Percentiles rank a stretch among this genome's conserved stretches.
Evolutionary conservation across 2,797 vertebrate species (phyloP).

Genomic region (Sciurus vulgaris): DNA sequence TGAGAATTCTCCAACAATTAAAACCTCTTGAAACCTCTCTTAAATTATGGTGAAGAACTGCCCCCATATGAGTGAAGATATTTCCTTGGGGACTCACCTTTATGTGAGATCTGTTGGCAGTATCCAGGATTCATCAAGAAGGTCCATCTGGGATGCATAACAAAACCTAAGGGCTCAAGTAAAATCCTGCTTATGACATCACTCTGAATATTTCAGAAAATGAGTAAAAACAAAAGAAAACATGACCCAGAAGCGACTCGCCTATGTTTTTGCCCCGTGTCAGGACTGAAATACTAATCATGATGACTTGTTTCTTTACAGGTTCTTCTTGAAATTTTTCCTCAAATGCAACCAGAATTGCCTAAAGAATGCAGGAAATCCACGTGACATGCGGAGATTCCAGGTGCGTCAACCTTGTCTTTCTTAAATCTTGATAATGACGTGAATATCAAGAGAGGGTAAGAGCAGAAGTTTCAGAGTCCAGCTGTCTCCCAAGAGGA

Average conservation of each 20-base stretch:
- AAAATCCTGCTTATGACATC: not conserved
- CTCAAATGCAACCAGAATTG: constrained; percentile 99
- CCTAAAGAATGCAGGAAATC: constrained; percentile 99
- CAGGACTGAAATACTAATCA: constrained; percentile 76
- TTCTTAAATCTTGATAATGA: constrained; percentile 28
- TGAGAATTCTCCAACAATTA: constrained; percentile 68
- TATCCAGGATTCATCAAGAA: not conserved
- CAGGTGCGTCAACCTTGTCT: constrained; percentile 91
- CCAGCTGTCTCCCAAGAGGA: constrained; percentile 36
- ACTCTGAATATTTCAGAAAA: constrained; percentile 54
- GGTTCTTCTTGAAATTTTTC: constrained; percentile 99
- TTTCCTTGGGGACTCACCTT: constrained; percentile 53
- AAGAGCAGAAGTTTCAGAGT: not conserved
- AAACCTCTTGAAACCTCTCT: constrained; percentile 49
- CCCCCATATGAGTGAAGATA: constrained; percentile 29
- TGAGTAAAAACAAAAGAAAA: not conserved
- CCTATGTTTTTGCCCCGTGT: not conserved
- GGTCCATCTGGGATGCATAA: not conserved
- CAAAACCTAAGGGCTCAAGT: not conserved
- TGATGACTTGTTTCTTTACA: constrained; percentile 85
- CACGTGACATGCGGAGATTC: constrained; percentile 98
- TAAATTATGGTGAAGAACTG: constrained; percentile 49
- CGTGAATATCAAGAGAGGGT: not conserved
- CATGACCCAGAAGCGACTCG: not conserved
- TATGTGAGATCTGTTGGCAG: constrained; percentile 50